Evolutionary conservation across 1,140 invertebrate genomes (phyloP), one percentile per base, ranked within the genome.

Genomic region (Drosophila tropicalis): DNA sequence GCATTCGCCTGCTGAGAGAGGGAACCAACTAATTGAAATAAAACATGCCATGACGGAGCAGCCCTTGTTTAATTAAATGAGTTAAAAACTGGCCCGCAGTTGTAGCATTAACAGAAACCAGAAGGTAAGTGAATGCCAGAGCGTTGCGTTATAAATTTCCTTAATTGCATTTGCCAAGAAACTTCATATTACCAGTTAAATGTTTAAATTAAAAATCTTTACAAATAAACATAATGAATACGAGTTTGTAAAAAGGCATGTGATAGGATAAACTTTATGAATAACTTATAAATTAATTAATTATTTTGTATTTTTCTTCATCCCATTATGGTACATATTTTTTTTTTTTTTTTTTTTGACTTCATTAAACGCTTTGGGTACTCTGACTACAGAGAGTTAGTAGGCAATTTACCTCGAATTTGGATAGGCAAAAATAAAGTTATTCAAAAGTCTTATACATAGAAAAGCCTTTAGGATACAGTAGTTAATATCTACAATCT

Each of bases 1-100:
- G 55, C 70, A 34, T 51, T 34, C 62, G 62, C 54, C 63, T 58
- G 47, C 39, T 72, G 64, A 41, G 44, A 64, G 68, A 70, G 58
- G 62, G 68, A 70, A 55, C 57, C 63, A 61, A 79, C 83, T 86
- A 87, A 86, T 86, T 86, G 83, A 86, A 86, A 87, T 86, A 87
- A 73, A 86, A 86, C 82, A 86, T 79, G 68, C 51, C 40, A 41
- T 51, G 44, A 22, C 10, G 44, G 3, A 22, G 44, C 17, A 54
- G 44, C 39, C 64, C 44, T 68, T 56, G 61, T 67, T 76, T 87
- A 83, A 87, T 87, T 86, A 79, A 87, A 79, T 86, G 76, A 79
- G 79, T 67, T 78, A 56, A 72, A 76, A 61, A 82, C 65, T 67
- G 60, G 54, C 66, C 44, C 55, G 44, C 70, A 72, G 70, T 72